These are phyloP conservation scores for Aspidapion aeneum DNA, from an alignment of 2,888 invertebrate species.

Conservation along the genomic window DNA sequence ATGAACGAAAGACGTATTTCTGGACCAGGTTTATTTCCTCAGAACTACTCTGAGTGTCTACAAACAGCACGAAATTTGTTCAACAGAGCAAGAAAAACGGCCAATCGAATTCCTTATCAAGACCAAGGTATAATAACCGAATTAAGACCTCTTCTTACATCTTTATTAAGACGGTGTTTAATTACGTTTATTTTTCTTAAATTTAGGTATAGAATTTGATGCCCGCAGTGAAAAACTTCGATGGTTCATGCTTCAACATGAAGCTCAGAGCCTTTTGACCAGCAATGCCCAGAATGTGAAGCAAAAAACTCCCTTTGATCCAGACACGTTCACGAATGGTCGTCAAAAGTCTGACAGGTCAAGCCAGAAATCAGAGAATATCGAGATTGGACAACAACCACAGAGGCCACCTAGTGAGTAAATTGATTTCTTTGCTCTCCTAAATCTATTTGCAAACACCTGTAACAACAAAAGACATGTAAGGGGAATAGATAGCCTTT, in stretches of 20 bases:
- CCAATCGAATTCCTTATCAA: constrained; percentile 67
- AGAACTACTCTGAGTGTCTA: constrained; percentile 71
- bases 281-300: constrained; percentile 74
- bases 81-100: constrained; percentile 70
- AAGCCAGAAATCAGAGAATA: constrained; percentile 6
- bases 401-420: neutral
- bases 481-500: no score
- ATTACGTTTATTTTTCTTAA: no score
- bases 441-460: no score
- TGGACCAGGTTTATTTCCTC: constrained; percentile 69
- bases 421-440: no score
- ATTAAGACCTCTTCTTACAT: constrained; percentile 39
- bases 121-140: constrained; percentile 69
- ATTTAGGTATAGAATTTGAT: neutral
- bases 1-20: constrained; percentile 69
- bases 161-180: no score
- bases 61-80: constrained; percentile 77
- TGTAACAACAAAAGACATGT: no score
- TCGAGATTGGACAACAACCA: neutral
- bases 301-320: constrained; percentile 73
- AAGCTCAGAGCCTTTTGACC: constrained; percentile 73
- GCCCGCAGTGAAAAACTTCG: constrained; percentile 1
- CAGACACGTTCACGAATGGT: constrained; percentile 36
- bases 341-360: constrained; percentile 19
- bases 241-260: constrained; percentile 89